Base-by-base conservation (phyloP, 2,888 invertebrate species). In the Ischnura elegans region DNA sequence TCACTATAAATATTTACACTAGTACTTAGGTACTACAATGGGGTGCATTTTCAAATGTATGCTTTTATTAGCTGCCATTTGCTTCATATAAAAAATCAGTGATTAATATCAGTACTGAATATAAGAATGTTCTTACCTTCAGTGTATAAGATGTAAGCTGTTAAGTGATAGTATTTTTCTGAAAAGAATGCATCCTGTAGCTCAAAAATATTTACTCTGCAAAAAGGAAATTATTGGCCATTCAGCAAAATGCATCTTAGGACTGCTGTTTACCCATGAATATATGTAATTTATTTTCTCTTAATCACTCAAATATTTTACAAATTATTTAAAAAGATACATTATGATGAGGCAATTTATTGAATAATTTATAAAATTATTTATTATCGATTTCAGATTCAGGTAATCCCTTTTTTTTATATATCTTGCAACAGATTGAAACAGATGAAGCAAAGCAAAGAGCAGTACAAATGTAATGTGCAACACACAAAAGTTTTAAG, bases 381-480 rank as follows among this genome's bases (percentile, higher is more conserved):
- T 76, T 29, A 29, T 76, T 76, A 29, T 76, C 25, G 29, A 36
- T 76, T 36, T 76, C 2, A 61, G 2, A 25, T 61, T 2, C 13
- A 36, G 8, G 5, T 36, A 5, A 76, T 36, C 25, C 29, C 8
- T 25, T 76, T 76, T 29, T 36, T 6, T 10, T 29, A 1, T 36
- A 8, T 13, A 36, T 36, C 36, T 76, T 76, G 29, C 36, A 13
- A 76, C 36, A 76, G 13, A 3, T 36, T 76, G 13, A 90, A 61
- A 61, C 90, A 90, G 90, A 90, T 61, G 43, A 90, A 90, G 90
- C 90, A 66, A 90, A 90, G 90, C 90, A 90, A n/a, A 90, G 61
- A 61, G 90, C 55, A 61, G 42, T 61, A 90, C 36, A 61, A 90
- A 61, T 90, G n/a, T 42, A 25, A 42, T 61, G 43, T 66, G n/a